Conservation (phyloP, 2,113 vertebrate species). For the Chlamydotis undulata region DNA sequence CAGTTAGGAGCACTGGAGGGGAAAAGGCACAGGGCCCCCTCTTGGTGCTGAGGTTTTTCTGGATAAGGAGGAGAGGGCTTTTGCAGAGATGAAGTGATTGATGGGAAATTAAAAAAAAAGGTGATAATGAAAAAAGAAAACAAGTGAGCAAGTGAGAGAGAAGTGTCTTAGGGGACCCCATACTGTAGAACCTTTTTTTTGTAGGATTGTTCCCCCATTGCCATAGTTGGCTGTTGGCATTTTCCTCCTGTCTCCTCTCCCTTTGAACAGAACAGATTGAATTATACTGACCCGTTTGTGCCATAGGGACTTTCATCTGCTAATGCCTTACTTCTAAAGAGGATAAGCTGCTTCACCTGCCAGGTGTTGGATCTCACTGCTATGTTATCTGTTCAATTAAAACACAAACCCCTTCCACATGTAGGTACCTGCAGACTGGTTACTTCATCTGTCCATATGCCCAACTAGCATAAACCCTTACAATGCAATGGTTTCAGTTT, state of each 20-base stretch:
- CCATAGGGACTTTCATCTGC: neutral
- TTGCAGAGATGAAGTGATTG: neutral
- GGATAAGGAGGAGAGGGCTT: neutral
- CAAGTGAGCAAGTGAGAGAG: neutral
- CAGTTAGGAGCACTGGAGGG: neutral
- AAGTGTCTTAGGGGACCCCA: neutral
- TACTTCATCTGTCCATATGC: neutral
- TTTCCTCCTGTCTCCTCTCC: neutral
- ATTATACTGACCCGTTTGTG: neutral
- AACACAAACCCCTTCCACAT: neutral
- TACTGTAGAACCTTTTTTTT: neutral
- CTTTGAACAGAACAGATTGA: neutral
- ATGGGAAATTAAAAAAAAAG: neutral
- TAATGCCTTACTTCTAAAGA: neutral
- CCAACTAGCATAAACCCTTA: neutral
- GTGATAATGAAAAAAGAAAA: neutral
- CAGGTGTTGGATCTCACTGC: neutral
- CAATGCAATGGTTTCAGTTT: neutral
- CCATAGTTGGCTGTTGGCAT: neutral
- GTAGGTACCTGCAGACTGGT: neutral
- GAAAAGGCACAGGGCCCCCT: neutral
- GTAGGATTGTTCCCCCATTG: neutral
- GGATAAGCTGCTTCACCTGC: neutral
- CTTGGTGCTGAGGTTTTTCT: neutral
- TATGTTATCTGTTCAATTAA: neutral